Percentiles rank a stretch among this genome's conserved stretches.
Conservation (phyloP, 2,113 vertebrate species). For the Protobothrops flavoviridis region DNA sequence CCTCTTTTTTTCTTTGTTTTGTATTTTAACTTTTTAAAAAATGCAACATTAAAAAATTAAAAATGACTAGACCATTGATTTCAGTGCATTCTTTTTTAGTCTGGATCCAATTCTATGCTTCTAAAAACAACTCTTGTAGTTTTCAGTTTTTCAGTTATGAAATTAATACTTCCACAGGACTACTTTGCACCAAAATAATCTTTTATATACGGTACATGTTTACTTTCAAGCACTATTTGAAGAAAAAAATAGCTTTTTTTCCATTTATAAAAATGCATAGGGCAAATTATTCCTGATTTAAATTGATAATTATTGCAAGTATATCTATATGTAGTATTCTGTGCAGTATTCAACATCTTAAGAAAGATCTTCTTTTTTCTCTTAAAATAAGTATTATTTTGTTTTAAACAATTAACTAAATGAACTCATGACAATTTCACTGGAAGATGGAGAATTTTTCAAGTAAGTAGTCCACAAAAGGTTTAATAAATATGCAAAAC, state of each 20-base stretch:
- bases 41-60: too few species aligned
- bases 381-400: slow-evolving; percentile 33
- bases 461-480: slow-evolving; percentile 51
- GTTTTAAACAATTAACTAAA: slow-evolving; percentile 48
- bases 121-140: not conserved
- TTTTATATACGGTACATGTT: not conserved
- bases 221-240: not conserved
- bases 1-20: too few species aligned
- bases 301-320: slow-evolving; percentile 33
- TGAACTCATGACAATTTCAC: slow-evolving; percentile 40
- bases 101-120: not conserved
- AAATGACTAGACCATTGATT: not conserved
- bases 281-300: slow-evolving; percentile 48
- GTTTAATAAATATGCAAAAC: slow-evolving; percentile 39
- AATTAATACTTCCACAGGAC: not conserved
- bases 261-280: not conserved
- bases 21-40: too few species aligned
- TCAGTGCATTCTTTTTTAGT: not conserved
- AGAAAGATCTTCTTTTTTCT: slow-evolving; percentile 31
- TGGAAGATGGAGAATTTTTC: slow-evolving; percentile 39
- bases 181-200: not conserved
- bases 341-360: slow-evolving; percentile 42
- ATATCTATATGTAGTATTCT: slow-evolving; percentile 31
- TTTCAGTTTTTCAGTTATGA: not conserved
- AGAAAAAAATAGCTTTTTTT: slow-evolving; percentile 1